A percentile compares a stretch with the other conserved stretches of the same genome.
Conservation (phyloP, 2,888 invertebrate genomes). For the Operophtera brumata region DNA sequence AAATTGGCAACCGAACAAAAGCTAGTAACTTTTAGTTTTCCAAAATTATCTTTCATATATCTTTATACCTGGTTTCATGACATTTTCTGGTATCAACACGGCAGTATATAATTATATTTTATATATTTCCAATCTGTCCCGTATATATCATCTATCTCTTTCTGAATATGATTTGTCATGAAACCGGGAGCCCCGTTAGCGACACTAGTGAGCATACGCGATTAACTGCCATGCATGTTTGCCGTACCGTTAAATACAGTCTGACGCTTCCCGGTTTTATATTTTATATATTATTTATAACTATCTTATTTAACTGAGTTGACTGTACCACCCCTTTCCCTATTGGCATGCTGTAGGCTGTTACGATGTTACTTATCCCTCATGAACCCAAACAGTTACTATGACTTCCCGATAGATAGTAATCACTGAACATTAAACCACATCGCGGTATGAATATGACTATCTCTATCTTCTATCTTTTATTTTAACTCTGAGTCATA, state of each 20-base stretch:
- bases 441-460: slow-evolving; percentile 77
- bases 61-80: slow-evolving; percentile 70
- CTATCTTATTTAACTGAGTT: slow-evolving; percentile 54
- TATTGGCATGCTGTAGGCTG: slow-evolving; percentile 78
- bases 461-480: slow-evolving; percentile 74
- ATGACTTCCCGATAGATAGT: slow-evolving; percentile 62
- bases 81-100: slow-evolving; percentile 42
- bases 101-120: slow-evolving; percentile 36
- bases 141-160: slow-evolving; percentile 35
- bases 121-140: slow-evolving; percentile 32
- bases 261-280: slow-evolving; percentile 67
- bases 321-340: slow-evolving; percentile 60
- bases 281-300: slow-evolving; percentile 34
- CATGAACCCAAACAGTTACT: slow-evolving; percentile 74
- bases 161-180: slow-evolving; percentile 57
- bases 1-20: slow-evolving; percentile 68
- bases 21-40: slow-evolving; percentile 59
- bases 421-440: slow-evolving; percentile 63
- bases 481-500: slow-evolving; percentile 75
- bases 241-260: slow-evolving; percentile 59
- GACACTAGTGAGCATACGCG: slow-evolving; percentile 41
- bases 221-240: slow-evolving; percentile 64
- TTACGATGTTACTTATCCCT: slow-evolving; percentile 78
- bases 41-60: slow-evolving; percentile 53
- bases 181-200: slow-evolving; percentile 53